These are phyloP conservation scores for Epirrhoe alternata DNA, from an alignment of 2,888 invertebrate species.

Conservation along the genomic window DNA sequence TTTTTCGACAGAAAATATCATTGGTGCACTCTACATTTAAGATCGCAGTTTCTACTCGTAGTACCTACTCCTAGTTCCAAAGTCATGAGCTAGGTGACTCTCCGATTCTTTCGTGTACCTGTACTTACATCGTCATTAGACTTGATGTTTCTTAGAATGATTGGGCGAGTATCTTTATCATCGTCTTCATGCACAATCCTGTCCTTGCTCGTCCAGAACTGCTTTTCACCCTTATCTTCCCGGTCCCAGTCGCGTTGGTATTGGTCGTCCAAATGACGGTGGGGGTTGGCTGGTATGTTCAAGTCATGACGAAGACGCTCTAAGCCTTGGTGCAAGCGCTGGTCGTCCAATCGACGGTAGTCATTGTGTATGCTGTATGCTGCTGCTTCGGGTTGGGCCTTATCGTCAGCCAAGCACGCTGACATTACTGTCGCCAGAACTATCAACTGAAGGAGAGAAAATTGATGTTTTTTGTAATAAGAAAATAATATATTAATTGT, in stretches of 20 bases:
- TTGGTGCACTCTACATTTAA: no score
- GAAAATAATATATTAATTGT: no score
- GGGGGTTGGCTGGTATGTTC: constrained; percentile 19
- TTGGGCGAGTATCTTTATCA: constrained; percentile 44
- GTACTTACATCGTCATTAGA: constrained; percentile 49
- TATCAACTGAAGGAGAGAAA: constrained; percentile 44
- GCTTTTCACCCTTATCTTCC: constrained; percentile 10
- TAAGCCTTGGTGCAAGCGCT: constrained; percentile 29
- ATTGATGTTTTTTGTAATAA: background rate
- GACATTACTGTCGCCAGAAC: constrained; percentile 42
- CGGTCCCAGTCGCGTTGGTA: constrained; percentile 13
- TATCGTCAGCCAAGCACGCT: constrained; percentile 35
- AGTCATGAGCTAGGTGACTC: no score
- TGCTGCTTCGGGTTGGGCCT: constrained; percentile 23
- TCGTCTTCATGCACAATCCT: constrained; percentile 32
- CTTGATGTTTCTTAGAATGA: constrained; percentile 48
- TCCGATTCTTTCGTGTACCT: background rate
- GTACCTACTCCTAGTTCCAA: no score
- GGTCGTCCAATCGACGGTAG: constrained; percentile 27
- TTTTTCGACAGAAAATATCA: no score
- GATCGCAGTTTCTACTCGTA: no score
- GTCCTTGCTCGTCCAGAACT: constrained; percentile 31
- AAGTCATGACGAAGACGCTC: constrained; percentile 32
- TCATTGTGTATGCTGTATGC: constrained; percentile 23
- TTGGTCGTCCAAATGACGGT: constrained; percentile 13